These are phyloP conservation scores for Hozukius guyotensis DNA, from an alignment of 2,797 vertebrate species.

Conservation along the genomic window DNA sequence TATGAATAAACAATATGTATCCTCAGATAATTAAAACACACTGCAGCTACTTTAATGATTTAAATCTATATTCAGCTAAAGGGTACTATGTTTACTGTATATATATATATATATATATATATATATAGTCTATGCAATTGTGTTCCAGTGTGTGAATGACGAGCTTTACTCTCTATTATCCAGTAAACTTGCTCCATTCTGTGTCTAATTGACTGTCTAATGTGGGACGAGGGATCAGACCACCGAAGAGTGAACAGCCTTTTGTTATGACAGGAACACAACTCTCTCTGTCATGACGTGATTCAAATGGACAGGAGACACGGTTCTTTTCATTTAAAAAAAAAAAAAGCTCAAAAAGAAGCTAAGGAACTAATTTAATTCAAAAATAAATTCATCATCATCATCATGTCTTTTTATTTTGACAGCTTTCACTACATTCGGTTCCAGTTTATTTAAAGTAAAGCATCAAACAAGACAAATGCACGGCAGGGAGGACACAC, in stretches of 20 bases:
- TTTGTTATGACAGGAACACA: conserved; percentile 33
- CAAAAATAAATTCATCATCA: not conserved
- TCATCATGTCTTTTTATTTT: not conserved
- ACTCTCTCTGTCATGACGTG: not conserved
- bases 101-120: too few species aligned
- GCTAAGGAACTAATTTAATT: not conserved
- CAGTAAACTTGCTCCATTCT: conserved; percentile 11
- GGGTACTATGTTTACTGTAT: too few species aligned
- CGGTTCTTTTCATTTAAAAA: not conserved
- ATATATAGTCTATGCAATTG: not conserved
- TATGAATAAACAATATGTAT: not conserved
- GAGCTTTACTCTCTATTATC: conserved; percentile 8
- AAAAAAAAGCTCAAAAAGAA: not conserved
- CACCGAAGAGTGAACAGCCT: conserved; percentile 22
- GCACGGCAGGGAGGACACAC: conserved; percentile 28
- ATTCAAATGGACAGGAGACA: conserved; percentile 1
- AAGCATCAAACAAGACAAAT: conserved; percentile 34
- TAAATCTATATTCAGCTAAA: too few species aligned
- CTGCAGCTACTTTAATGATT: too few species aligned
- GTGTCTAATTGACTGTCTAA: conserved; percentile 46
- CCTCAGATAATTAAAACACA: too few species aligned
- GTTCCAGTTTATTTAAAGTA: not conserved
- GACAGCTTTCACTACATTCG: not conserved
- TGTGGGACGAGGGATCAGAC: conserved; percentile 33
- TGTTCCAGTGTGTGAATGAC: not conserved